Percentiles rank a stretch among this genome's conserved stretches.
Evolutionary conservation across 2,888 invertebrate genomes (phyloP).

Genomic region (Portevinia maculata): DNA sequence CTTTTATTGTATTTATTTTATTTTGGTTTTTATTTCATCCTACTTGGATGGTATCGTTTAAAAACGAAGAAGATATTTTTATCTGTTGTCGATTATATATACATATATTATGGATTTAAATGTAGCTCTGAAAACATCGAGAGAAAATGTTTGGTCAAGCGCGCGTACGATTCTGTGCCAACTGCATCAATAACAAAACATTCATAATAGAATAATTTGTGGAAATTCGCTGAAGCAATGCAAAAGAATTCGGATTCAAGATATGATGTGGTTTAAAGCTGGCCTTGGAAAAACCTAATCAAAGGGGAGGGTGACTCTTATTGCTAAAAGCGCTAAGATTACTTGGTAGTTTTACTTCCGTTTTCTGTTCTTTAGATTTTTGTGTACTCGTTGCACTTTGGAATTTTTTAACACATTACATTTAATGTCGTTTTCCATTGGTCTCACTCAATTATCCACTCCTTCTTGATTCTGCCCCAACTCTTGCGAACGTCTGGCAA

Average conservation of each 20-base stretch:
- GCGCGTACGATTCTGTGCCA: background rate
- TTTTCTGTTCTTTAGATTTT: background rate
- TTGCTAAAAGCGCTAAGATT: background rate
- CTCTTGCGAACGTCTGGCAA: too few species aligned
- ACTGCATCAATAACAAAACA: constrained; percentile 1
- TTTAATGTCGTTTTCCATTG: too few species aligned
- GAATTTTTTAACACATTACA: too few species aligned
- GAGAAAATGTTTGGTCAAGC: constrained; percentile 44
- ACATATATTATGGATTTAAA: background rate
- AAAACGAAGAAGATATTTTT: too few species aligned
- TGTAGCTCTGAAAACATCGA: background rate
- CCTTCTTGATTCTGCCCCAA: too few species aligned
- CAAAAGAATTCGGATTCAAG: too few species aligned
- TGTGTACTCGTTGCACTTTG: too few species aligned
- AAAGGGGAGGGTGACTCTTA: background rate
- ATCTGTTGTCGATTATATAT: constrained; percentile 13
- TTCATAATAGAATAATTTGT: constrained; percentile 12
- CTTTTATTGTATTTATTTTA: constrained; percentile 1
- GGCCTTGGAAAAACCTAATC: background rate
- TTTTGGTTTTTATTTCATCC: background rate
- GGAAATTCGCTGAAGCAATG: background rate
- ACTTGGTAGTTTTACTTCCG: background rate
- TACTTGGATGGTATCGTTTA: constrained; percentile 4
- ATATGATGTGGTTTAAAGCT: too few species aligned
- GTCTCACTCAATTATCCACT: too few species aligned